These are phyloP conservation scores for Aphidius colemani DNA, from an alignment of 2,888 invertebrate genomes.

Conservation along the genomic window DNA sequence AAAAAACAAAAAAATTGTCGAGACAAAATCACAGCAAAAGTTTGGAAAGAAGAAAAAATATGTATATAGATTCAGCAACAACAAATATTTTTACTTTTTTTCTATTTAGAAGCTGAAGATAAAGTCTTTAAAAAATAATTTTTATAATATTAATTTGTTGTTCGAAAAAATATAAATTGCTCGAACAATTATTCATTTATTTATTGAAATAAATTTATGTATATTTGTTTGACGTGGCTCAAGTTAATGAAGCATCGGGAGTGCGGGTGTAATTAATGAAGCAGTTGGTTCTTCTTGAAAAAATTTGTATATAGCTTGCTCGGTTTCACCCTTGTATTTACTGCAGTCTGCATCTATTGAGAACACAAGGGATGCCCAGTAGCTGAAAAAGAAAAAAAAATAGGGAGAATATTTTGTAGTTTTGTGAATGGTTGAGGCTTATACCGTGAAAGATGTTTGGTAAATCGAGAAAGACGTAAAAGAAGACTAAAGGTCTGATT, in stretches of 20 bases:
- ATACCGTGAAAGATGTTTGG: too few relatives aligned
- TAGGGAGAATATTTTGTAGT: neutral
- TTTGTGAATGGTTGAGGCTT: too few relatives aligned
- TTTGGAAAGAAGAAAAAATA: constrained; percentile 19
- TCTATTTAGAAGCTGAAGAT: neutral
- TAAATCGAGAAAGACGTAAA: too few relatives aligned
- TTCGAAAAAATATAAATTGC: too few relatives aligned
- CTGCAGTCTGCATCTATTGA: too few relatives aligned
- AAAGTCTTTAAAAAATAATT: neutral
- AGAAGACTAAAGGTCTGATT: constrained; percentile 11
- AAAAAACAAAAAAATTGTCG: constrained; percentile 32
- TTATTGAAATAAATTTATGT: too few relatives aligned
- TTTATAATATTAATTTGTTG: too few relatives aligned
- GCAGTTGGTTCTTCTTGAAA: constrained; percentile 19
- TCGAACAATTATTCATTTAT: neutral
- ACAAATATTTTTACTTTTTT: neutral
- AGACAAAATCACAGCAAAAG: constrained; percentile 11
- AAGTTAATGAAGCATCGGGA: constrained; percentile 20
- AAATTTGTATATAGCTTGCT: neutral
- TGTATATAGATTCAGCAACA: neutral
- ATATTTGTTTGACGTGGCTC: neutral
- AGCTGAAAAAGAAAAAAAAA: neutral
- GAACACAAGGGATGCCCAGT: neutral
- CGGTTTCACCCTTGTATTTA: neutral
- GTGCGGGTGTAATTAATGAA: constrained; percentile 26